These are phyloP conservation scores for Apis laboriosa DNA, from an alignment of 1,140 invertebrate species.

Conservation along the genomic window DNA sequence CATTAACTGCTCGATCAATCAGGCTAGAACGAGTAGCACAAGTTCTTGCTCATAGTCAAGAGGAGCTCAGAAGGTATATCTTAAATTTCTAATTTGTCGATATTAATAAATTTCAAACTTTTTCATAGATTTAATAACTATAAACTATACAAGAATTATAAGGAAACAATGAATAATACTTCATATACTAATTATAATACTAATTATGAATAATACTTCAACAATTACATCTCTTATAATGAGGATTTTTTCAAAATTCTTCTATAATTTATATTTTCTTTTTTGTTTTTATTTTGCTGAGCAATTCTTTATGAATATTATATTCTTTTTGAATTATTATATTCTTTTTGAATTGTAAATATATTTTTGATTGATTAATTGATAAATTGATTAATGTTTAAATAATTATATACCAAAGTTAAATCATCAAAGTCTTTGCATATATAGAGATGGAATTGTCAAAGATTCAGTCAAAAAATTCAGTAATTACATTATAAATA, in stretches of 20 bases:
- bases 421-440: constrained; percentile 18
- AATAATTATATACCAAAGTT: not conserved
- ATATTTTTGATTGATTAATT: too few species aligned
- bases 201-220: constrained; percentile 27
- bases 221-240: constrained; percentile 30
- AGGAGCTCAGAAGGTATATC: constrained; percentile 88
- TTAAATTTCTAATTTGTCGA: constrained; percentile 2
- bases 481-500: constrained; percentile 48
- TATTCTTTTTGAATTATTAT: not conserved
- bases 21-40: constrained; percentile 92
- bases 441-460: constrained; percentile 30
- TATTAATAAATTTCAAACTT: not conserved
- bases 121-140: not conserved
- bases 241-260: not conserved
- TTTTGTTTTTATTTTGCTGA: not conserved
- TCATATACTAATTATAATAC: too few species aligned
- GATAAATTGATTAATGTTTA: constrained; percentile 5
- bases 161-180: constrained; percentile 13
- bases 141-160: not conserved
- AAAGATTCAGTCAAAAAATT: constrained; percentile 15
- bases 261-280: not conserved
- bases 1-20: constrained; percentile 92
- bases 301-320: not conserved
- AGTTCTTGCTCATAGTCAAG: constrained; percentile 92
- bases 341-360: not conserved